Evolutionary conservation across 2,797 vertebrate species (phyloP).

Genomic region (Helostoma temminkii): DNA sequence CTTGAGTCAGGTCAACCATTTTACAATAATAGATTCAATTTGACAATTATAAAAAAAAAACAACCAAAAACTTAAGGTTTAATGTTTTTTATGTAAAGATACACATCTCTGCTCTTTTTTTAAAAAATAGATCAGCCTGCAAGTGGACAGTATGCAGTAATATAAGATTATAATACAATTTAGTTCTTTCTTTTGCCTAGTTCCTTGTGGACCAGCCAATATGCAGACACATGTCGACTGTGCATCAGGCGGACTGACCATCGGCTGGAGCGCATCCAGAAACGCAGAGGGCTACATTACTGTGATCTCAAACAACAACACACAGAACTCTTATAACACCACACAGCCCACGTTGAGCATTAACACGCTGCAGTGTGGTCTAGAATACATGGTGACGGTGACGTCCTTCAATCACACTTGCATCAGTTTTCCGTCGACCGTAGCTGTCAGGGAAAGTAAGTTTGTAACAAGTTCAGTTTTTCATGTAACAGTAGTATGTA

Average conservation of each 20-base stretch:
- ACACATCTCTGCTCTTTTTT: no score
- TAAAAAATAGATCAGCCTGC: no score
- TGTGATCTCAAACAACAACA: conserved; percentile 46
- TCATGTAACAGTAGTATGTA: no score
- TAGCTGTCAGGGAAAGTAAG: conserved; percentile 73
- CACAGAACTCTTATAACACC: conserved; percentile 58
- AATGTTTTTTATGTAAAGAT: no score
- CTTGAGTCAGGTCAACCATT: no score
- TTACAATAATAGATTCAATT: no score
- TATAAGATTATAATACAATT: no score
- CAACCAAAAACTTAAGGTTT: no score
- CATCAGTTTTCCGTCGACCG: conserved; percentile 65
- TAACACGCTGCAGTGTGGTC: conserved; percentile 73
- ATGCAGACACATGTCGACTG: conserved; percentile 71
- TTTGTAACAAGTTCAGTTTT: not conserved
- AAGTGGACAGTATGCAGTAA: no score
- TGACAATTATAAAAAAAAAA: no score
- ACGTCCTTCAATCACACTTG: conserved; percentile 76
- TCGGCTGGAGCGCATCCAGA: conserved; percentile 65
- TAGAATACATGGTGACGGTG: conserved; percentile 71
- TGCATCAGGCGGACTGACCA: conserved; percentile 53
- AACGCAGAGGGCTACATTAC: conserved; percentile 68
- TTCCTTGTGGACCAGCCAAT: conserved; percentile 81
- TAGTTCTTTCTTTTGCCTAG: conserved; percentile 58
- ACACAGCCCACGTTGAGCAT: conserved; percentile 55